Base-by-base conservation (phyloP, 53 echinoderm and acorn worm species). In the Echinarachnius parma region DNA sequence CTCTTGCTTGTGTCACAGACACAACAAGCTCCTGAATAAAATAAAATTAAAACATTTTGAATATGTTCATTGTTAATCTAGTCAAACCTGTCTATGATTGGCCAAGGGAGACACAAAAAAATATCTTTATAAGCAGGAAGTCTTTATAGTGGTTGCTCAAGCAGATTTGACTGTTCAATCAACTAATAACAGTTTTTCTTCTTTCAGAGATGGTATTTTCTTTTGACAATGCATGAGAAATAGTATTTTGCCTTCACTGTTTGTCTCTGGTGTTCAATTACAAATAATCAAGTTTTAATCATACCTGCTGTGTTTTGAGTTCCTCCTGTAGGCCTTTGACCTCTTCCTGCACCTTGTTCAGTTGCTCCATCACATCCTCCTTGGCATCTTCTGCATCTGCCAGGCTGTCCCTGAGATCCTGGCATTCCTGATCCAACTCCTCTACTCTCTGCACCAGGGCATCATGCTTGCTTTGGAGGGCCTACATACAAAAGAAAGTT, bases 361-460 rank as follows among this genome's bases (percentile, higher is more conserved):
- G 78, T 63, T 84, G 75, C 30, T 77, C 80, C 66, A 75, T 55
- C 70, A 62, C 56, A 22, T 90, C 75, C 36, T 90, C 90, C 64
- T 81, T 90, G 20, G 45, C 80, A 25, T 93, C 93, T 61, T 93
- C 93, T 1, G 81, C 47, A 24, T 89, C 86, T 0, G 86, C 90
- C 21, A 86, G 49, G 24, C 62, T 70, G n/a, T 93, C 93, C 48
- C 83, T 83, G 42, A 93, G 60, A 34, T 83, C 89, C 61, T 80
- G 77, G 82, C 90, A 89, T 21, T 90, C 93, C 48, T 89, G 80
- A 62, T 93, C 90, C 44, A 93, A 74, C 37, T 93, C 93, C 55
- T 93, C 93, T 2, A 90, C 80, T 35, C 93, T 68, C 61, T 83
- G 79, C 1, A 83, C 64, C 53, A 93, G 48, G n/a, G 83, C 84